Conservation (phyloP, 2,888 invertebrate genomes). For the Drosophila mulleri region DNA sequence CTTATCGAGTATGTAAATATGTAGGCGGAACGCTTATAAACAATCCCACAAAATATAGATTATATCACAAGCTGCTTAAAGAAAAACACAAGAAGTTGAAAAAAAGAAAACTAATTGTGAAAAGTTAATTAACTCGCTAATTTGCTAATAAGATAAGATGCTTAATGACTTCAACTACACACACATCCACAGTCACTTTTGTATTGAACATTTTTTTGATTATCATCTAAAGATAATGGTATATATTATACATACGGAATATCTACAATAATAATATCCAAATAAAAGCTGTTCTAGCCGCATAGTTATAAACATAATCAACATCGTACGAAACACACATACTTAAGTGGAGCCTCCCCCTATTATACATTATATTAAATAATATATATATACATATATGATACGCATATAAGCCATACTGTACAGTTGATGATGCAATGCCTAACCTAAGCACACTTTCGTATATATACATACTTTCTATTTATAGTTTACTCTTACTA, state of each 20-base stretch:
- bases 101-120: not conserved
- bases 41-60: constrained; percentile 19
- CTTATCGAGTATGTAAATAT: constrained; percentile 54
- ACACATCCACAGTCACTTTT: constrained; percentile 63
- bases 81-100: not conserved
- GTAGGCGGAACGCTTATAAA: constrained; percentile 29
- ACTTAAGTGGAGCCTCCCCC: constrained; percentile 43
- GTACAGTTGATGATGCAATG: constrained; percentile 77
- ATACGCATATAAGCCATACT: constrained; percentile 70
- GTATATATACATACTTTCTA: constrained; percentile 41
- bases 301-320: constrained; percentile 71
- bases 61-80: constrained; percentile 25
- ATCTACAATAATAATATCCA: constrained; percentile 43
- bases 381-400: constrained; percentile 36
- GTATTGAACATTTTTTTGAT: constrained; percentile 61
- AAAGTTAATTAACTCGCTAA: constrained; percentile 19
- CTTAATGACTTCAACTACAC: constrained; percentile 18
- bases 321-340: constrained; percentile 45
- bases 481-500: constrained; percentile 40
- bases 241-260: constrained; percentile 41
- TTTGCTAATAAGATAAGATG: constrained; percentile 24
- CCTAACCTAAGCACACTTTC: constrained; percentile 73
- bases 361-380: constrained; percentile 43
- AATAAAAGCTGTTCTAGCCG: constrained; percentile 61
- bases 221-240: constrained; percentile 55